Evolutionary conservation across 2,888 invertebrate genomes (phyloP).

Genomic region (Epicampocera succincta): DNA sequence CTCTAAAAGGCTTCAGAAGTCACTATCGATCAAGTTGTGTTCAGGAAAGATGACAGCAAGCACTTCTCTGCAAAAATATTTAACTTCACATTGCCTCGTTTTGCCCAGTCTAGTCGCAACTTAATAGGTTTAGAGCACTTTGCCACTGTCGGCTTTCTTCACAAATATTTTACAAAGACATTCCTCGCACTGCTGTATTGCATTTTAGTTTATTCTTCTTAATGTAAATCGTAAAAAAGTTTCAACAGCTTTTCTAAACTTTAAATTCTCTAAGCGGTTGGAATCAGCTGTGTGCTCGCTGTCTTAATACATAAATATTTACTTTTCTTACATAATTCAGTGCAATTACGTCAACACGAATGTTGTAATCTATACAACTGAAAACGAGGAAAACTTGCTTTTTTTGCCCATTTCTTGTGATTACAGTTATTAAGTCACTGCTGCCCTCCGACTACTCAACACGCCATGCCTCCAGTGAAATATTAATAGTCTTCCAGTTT

Average conservation of each 20-base stretch:
- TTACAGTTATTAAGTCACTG: constrained; percentile 26
- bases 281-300: neutral
- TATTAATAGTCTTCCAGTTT: neutral
- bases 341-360: constrained; percentile 4
- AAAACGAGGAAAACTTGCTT: neutral
- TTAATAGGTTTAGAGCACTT: no score
- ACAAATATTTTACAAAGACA: no score
- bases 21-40: no score
- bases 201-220: no score
- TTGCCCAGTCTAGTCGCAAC: no score
- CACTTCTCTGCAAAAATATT: no score
- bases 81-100: no score
- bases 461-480: constrained; percentile 1
- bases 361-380: neutral
- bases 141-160: no score
- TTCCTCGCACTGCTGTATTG: no score
- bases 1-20: no score
- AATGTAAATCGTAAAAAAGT: no score
- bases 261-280: neutral
- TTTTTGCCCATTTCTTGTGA: neutral
- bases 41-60: no score
- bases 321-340: neutral
- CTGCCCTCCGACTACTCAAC: neutral
- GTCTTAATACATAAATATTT: neutral
- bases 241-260: neutral